Evolutionary conservation across 2,113 vertebrate species (phyloP), one percentile per base, ranked within the genome.

Genomic region (Electrona antarctica): DNA sequence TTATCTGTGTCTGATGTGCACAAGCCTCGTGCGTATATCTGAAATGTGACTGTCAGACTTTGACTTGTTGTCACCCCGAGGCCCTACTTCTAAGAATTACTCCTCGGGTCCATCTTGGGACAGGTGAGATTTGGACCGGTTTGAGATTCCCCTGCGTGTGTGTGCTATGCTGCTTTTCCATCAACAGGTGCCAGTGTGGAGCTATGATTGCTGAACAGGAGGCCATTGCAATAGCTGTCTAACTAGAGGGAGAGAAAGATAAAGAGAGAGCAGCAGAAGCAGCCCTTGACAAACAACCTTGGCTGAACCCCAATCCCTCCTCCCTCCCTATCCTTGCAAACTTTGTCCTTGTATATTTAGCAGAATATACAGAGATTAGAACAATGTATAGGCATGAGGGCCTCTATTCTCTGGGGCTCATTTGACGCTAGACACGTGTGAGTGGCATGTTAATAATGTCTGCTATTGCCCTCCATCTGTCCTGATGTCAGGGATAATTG

Each of bases 111-210:
- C 52, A 59, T 74, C 66, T 69, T 1, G 57, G 9, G 71, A 74
- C 33, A 41, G 46, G 54, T 58, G 69, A 66, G 73, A 76, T 41
- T 41, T 65, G 61, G 64, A 50, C 64, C 65, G 66, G 45, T 66
- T 71, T 56, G 78, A 58, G 59, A 62, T 41, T 41, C 33, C 29
- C 28, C 14, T 10, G 29, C 6, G 46, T 5, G 48, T n/a, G 8
- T n/a, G 60, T 88, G 89, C 76, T 89, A 76, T 90, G 71, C 86
- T 76, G 47, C 51, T 12, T 49, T 78, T 71, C 58, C 74, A 85
- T 87, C 91, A 91, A 84, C 81, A 89, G 90, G 87, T 91, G 91
- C 81, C 89, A 89, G 82, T 91, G 82, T 92, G 85, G 88, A 78
- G 81, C 90, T 77, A 74, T 46, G 45, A 45, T 83, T 77, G 70